phyloP scores from a whole-genome alignment of 2,113 vertebrate genomes.

The Capra hircus region DNA sequence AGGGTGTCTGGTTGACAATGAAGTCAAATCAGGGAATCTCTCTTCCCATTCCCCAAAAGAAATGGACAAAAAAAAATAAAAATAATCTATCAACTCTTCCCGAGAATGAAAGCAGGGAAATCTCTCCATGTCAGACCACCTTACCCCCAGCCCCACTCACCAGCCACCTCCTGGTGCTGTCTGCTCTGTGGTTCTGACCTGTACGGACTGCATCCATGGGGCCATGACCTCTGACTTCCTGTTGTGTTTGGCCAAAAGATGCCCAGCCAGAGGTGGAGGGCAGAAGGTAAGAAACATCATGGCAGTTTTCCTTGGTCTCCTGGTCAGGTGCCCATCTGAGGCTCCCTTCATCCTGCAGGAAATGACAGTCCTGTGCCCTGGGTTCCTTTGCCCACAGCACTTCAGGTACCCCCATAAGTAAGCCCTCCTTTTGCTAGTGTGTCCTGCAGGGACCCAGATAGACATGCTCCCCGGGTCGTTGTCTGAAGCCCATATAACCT shows the following conservation, averaged over 20 bases:
- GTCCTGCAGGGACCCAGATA: background rate
- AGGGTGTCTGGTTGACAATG: background rate
- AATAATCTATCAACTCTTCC: background rate
- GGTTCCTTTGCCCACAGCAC: background rate
- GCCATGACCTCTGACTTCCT: background rate
- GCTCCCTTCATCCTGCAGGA: background rate
- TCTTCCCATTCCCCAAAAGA: background rate
- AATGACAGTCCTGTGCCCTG: background rate
- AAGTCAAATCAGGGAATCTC: background rate
- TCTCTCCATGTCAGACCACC: background rate
- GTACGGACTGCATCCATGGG: background rate
- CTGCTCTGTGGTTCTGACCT: background rate
- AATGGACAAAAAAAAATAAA: background rate
- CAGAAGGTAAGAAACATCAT: background rate
- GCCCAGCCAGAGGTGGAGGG: background rate
- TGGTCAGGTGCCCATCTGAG: background rate
- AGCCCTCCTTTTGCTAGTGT: background rate
- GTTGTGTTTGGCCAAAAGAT: background rate
- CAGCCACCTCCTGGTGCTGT: background rate
- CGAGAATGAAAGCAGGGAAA: background rate
- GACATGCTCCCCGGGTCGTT: background rate
- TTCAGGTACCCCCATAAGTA: background rate
- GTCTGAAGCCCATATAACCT: background rate
- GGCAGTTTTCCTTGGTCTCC: background rate
- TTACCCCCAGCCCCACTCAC: background rate